Base-by-base conservation (phyloP, 2,888 invertebrate genomes). In the Teinopalpus imperialis region DNA sequence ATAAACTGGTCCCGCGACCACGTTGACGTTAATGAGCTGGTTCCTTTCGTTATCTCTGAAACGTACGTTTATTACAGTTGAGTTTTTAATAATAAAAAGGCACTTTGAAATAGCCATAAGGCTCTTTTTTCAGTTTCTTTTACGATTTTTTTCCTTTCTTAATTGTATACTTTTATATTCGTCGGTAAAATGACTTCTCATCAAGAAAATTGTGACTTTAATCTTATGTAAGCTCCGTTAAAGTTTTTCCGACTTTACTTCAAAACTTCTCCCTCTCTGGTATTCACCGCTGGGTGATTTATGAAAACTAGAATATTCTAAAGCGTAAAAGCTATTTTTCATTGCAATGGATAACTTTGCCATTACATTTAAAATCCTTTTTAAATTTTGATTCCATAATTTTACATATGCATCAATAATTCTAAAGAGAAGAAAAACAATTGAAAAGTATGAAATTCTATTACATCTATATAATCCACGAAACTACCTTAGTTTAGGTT, bases 11-110 rank as follows among this genome's bases (percentile, higher is more conserved):
- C 70, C 65, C 64, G 71, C 66, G 78, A 79, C 75, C 70, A 66
- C 60, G 76, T 62, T 81, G 87, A 87, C 81, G 74, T 75, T 85
- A 87, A 88, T 82, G 82, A 85, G 76, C 68, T 71, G 62, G 78
- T 72, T 76, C 77, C 73, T 81, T 78, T 75, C 70, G 71, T 76
- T 83, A 81, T 85, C 85, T 78, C 58, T 58, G 67, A 81, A 76
- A 85, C 68, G 77, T 76, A 85, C 77, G 81, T 71, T 78, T 77
- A 79, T 79, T 61, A 65, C 68, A 63, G 63, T 55, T 62, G 67
- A 69, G 66, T 69, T 69, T 67, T 65, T 72, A 63, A 71, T 74
- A 73, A 73, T 74, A 63, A 64, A 61, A 66, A 67, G 72, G 75
- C 80, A 76, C 75, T 68, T 64, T 57, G 65, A 58, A 18, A 24